Evolutionary conservation across 2,888 invertebrate species (phyloP).

Genomic region (Eristalis arbustorum): DNA sequence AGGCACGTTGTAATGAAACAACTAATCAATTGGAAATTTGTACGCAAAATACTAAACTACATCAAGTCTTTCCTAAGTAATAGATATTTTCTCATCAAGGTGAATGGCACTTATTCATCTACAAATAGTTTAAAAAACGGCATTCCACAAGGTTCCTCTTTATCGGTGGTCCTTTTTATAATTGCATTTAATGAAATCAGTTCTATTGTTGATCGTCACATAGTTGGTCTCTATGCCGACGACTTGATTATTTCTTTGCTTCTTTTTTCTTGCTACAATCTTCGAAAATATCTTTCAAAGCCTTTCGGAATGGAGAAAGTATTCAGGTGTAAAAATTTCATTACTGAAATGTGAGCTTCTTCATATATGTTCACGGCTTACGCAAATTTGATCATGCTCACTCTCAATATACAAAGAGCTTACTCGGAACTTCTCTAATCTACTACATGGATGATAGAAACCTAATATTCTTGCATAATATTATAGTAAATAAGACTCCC

Average conservation of each 20-base stretch:
- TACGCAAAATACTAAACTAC: neutral
- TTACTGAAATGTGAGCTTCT: too few relatives aligned
- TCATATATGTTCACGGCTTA: too few relatives aligned
- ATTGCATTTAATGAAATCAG: slow-evolving; percentile 39
- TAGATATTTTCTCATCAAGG: neutral
- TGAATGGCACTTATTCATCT: neutral
- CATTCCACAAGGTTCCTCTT: slow-evolving; percentile 6
- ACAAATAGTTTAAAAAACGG: slow-evolving; percentile 15
- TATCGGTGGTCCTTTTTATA: neutral
- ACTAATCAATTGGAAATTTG: neutral
- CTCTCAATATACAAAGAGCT: too few relatives aligned
- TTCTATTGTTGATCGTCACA: neutral
- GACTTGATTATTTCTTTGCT: neutral
- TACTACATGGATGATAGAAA: too few relatives aligned
- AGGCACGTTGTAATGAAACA: neutral
- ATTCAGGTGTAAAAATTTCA: too few relatives aligned
- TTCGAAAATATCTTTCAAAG: too few relatives aligned
- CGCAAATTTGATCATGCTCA: too few relatives aligned
- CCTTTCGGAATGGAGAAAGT: too few relatives aligned
- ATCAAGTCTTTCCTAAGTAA: slow-evolving; percentile 33
- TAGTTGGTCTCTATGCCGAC: neutral
- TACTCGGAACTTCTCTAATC: too few relatives aligned
- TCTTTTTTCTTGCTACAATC: too few relatives aligned
- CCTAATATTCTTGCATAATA: too few relatives aligned
- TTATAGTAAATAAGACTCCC: too few relatives aligned